phyloP scores from a whole-genome alignment of 2,797 vertebrate species.

The Chloroceryle inda region DNA sequence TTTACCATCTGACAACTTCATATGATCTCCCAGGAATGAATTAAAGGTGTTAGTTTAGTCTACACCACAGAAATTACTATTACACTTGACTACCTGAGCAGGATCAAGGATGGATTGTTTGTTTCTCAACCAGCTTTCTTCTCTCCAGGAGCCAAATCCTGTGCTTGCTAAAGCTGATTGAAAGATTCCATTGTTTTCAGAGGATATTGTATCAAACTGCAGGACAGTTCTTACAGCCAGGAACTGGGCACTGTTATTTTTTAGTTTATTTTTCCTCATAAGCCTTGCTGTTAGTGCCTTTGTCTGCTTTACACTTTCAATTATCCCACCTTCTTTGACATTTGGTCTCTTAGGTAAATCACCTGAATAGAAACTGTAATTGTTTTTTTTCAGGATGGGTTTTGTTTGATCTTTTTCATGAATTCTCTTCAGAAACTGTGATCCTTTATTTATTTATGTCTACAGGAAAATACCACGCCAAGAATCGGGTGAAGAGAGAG shows the following conservation, averaged over 20 bases:
- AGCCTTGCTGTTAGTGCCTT: neutral
- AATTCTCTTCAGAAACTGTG: neutral
- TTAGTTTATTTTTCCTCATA: neutral
- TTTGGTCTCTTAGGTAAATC: neutral
- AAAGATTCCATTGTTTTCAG: neutral
- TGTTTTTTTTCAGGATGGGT: neutral
- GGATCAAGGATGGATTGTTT: neutral
- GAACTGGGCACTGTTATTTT: neutral
- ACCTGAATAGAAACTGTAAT: neutral
- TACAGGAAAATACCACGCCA: neutral
- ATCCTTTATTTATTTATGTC: neutral
- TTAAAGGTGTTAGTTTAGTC: neutral
- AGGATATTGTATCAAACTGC: neutral
- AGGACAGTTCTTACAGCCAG: neutral
- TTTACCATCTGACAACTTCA: constrained; percentile 3
- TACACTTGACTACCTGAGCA: neutral
- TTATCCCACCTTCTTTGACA: neutral
- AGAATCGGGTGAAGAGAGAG: neutral
- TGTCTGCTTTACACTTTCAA: neutral
- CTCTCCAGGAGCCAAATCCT: neutral
- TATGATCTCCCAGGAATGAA: neutral
- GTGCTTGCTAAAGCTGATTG: neutral
- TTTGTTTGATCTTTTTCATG: neutral
- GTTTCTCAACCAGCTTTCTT: neutral
- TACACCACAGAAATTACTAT: neutral